Evolutionary conservation across 1,140 invertebrate genomes (phyloP).

Genomic region (Gonioctena quinquepunctata): DNA sequence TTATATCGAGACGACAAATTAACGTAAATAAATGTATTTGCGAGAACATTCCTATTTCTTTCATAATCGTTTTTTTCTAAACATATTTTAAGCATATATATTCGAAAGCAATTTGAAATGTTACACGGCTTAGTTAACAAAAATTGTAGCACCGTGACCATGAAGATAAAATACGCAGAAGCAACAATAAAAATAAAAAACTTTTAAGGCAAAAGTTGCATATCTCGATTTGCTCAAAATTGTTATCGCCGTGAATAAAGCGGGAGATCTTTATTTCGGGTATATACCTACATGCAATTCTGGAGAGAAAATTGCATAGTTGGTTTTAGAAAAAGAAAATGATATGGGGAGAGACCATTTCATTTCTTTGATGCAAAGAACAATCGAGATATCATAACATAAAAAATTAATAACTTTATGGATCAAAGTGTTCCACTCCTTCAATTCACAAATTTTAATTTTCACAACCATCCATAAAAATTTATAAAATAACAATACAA

Average conservation of each 20-base stretch:
- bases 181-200: constrained; percentile 33
- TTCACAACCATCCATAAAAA: constrained; percentile 42
- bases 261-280: background rate
- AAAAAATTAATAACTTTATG: constrained; percentile 25
- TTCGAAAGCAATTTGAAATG: constrained; percentile 8
- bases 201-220: constrained; percentile 20
- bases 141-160: constrained; percentile 30
- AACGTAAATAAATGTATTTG: constrained; percentile 30
- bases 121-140: constrained; percentile 23
- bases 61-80: constrained; percentile 27
- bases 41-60: constrained; percentile 37
- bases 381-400: constrained; percentile 31
- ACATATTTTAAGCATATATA: constrained; percentile 27
- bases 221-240: constrained; percentile 14
- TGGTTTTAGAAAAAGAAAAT: background rate
- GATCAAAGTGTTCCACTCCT: constrained; percentile 46
- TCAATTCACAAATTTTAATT: constrained; percentile 32
- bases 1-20: constrained; percentile 35
- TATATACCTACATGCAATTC: constrained; percentile 13
- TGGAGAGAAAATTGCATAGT: constrained; percentile 28
- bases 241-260: constrained; percentile 12
- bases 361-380: constrained; percentile 7
- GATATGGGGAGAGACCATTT: constrained; percentile 31
- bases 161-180: constrained; percentile 34
- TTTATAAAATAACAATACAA: constrained; percentile 49